A percentile compares a stretch with the other conserved stretches of the same genome.
These are phyloP conservation scores for Mycalesis mineus DNA, from an alignment of 2,888 invertebrate genomes.

Conservation along the genomic window DNA sequence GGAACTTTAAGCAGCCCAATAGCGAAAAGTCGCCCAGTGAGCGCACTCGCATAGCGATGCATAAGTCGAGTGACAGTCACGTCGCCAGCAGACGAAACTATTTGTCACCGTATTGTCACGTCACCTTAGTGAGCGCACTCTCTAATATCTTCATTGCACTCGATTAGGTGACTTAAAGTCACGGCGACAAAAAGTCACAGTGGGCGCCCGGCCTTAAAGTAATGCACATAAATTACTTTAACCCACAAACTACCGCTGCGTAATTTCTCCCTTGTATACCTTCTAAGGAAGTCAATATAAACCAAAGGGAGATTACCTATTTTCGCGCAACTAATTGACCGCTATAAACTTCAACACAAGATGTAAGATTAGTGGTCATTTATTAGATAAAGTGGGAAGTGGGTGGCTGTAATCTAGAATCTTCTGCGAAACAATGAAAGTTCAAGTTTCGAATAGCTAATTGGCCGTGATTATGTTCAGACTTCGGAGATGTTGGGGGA, in stretches of 20 bases:
- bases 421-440: slow-evolving; percentile 57
- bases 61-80: no score
- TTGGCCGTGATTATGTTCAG: slow-evolving; percentile 44
- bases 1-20: no score
- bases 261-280: neutral
- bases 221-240: no score
- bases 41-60: no score
- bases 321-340: slow-evolving; percentile 8
- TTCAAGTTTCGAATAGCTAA: slow-evolving; percentile 57
- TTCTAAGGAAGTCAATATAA: neutral
- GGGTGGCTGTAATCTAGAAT: slow-evolving; percentile 42
- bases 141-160: no score
- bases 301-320: slow-evolving; percentile 1
- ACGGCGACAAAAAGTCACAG: no score
- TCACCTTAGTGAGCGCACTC: no score
- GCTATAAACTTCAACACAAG: slow-evolving; percentile 17
- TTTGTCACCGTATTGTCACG: no score
- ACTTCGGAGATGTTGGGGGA: slow-evolving; percentile 12
- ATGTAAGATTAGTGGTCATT: slow-evolving; percentile 27
- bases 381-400: slow-evolving; percentile 28
- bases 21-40: no score
- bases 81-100: no score
- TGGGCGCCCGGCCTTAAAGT: no score
- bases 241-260: neutral
- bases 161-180: no score